phyloP scores from a whole-genome alignment of 1,140 invertebrate genomes.

The Homarus americanus region DNA sequence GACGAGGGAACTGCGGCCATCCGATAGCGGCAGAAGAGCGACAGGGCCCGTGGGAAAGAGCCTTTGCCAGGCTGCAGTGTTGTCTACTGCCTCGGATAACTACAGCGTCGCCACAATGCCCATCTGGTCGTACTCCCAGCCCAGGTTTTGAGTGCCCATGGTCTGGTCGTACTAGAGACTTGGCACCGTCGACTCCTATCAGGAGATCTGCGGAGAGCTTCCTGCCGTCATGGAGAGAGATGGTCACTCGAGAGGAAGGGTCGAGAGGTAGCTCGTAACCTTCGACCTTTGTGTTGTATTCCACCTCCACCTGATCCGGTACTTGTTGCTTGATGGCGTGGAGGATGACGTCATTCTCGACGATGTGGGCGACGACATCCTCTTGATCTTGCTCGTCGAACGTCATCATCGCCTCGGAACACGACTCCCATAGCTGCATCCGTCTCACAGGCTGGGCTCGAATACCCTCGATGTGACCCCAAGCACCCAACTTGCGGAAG shows the following conservation, averaged over 20 bases:
- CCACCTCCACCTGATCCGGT: slow-evolving; percentile 62
- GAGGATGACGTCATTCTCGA: slow-evolving; percentile 95
- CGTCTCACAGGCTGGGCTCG: slow-evolving; percentile 87
- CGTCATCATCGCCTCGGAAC: slow-evolving; percentile 91
- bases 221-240: slow-evolving; percentile 58
- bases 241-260: slow-evolving; percentile 9
- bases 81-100: slow-evolving; percentile 83
- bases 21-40: slow-evolving; percentile 91
- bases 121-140: slow-evolving; percentile 92
- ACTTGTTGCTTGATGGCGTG: slow-evolving; percentile 84
- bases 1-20: slow-evolving; percentile 90
- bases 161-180: slow-evolving; percentile 89
- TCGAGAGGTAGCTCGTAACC: slow-evolving; percentile 60
- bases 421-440: slow-evolving; percentile 96
- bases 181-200: slow-evolving; percentile 96
- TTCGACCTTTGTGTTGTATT: slow-evolving; percentile 51
- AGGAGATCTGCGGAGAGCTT: slow-evolving; percentile 56
- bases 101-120: slow-evolving; percentile 93
- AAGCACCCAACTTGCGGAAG: slow-evolving; percentile 88
- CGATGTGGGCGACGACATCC: slow-evolving; percentile 89
- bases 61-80: slow-evolving; percentile 95
- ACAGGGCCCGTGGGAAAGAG: slow-evolving; percentile 95
- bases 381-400: slow-evolving; percentile 87
- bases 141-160: slow-evolving; percentile 88
- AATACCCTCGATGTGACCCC: slow-evolving; percentile 86